These are phyloP conservation scores for Arizona elegans DNA, from an alignment of 2,113 vertebrate species.

Conservation along the genomic window DNA sequence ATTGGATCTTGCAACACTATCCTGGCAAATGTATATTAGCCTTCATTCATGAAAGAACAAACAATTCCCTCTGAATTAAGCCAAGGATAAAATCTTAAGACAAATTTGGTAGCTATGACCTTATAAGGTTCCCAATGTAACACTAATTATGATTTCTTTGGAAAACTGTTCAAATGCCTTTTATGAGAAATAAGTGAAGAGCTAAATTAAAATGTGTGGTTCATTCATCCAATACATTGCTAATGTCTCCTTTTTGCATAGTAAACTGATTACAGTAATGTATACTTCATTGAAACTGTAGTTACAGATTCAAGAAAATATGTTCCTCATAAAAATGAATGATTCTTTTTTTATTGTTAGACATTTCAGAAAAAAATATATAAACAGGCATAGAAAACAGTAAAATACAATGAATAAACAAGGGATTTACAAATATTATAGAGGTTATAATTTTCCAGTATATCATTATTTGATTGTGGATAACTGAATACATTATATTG, in stretches of 20 bases:
- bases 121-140: background rate
- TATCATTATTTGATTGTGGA: background rate
- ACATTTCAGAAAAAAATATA: background rate
- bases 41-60: background rate
- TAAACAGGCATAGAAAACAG: background rate
- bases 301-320: constrained; percentile 26
- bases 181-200: constrained; percentile 34
- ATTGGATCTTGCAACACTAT: too few relatives aligned
- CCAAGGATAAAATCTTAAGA: background rate
- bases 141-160: background rate
- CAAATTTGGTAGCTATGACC: background rate
- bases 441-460: background rate
- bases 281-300: constrained; percentile 33
- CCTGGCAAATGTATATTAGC: too few relatives aligned
- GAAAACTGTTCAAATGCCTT: constrained; percentile 42
- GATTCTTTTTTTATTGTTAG: constrained; percentile 11
- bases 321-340: constrained; percentile 26
- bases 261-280: constrained; percentile 39
- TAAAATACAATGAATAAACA: background rate
- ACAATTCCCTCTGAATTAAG: background rate
- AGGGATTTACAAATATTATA: background rate
- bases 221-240: constrained; percentile 55
- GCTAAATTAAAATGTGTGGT: constrained; percentile 26
- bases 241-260: constrained; percentile 39
- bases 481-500: background rate